A percentile compares a stretch with the other conserved stretches of the same genome.
phyloP scores from a whole-genome alignment of 1,140 invertebrate species.

The Papilio glaucus region DNA sequence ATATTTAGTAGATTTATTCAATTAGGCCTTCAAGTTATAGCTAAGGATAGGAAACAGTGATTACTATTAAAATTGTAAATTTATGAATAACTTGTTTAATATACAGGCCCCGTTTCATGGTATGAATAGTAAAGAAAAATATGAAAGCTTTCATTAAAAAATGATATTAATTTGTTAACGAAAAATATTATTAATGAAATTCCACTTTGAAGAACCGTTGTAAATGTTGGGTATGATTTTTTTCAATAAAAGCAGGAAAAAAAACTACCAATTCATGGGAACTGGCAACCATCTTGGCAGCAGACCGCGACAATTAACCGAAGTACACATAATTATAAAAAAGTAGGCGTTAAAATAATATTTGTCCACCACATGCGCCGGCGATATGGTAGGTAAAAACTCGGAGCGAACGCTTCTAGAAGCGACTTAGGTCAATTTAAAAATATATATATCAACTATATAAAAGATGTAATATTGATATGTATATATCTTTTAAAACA shows the following conservation, averaged over 20 bases:
- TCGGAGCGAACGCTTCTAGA: conserved; percentile 46
- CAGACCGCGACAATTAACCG: conserved; percentile 61
- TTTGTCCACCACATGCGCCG: conserved; percentile 58
- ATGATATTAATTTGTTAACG: background rate
- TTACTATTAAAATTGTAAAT: too few relatives aligned
- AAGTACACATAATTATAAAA: conserved; percentile 64
- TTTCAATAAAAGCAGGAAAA: conserved; percentile 46
- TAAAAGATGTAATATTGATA: too few relatives aligned
- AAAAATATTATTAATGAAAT: background rate
- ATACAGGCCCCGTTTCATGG: too few relatives aligned
- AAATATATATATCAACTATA: background rate
- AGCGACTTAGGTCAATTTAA: conserved; percentile 39
- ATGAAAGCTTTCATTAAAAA: too few relatives aligned
- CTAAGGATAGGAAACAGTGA: too few relatives aligned
- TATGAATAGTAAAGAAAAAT: too few relatives aligned
- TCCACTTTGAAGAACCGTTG: background rate
- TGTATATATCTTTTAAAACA: too few relatives aligned
- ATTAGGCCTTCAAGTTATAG: too few relatives aligned
- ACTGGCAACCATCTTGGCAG: conserved; percentile 50
- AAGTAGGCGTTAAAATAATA: conserved; percentile 66
- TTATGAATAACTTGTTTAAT: too few relatives aligned
- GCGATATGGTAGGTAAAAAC: conserved; percentile 43
- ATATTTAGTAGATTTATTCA: too few relatives aligned
- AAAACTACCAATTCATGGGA: conserved; percentile 55
- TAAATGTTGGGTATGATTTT: background rate